These are phyloP conservation scores for Laothoe populi DNA, from an alignment of 2,888 invertebrate species.

Conservation along the genomic window DNA sequence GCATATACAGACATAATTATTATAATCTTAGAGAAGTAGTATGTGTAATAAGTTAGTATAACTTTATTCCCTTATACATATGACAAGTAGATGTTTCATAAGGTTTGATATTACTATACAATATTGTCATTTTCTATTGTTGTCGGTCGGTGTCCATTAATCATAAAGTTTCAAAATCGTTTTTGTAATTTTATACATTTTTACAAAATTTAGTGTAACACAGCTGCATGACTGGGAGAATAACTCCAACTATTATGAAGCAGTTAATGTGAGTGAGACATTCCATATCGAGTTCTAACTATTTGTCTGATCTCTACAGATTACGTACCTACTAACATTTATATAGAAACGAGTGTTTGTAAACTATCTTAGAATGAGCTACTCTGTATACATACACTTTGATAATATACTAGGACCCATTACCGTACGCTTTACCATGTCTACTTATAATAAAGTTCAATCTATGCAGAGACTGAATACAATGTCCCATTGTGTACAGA, in stretches of 20 bases:
- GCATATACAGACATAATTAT: conserved; percentile 78
- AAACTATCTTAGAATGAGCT: neutral
- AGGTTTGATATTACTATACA: conserved; percentile 79
- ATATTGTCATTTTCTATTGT: conserved; percentile 66
- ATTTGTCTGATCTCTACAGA: conserved; percentile 21
- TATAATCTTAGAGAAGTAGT: conserved; percentile 76
- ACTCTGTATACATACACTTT: neutral
- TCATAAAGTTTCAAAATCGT: conserved; percentile 72
- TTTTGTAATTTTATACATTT: conserved; percentile 85
- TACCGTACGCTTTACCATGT: neutral
- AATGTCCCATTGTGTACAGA: neutral
- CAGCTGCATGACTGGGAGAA: conserved; percentile 68
- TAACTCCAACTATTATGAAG: conserved; percentile 65
- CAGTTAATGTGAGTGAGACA: conserved; percentile 79
- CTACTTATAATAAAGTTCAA: neutral
- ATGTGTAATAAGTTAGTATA: conserved; percentile 73
- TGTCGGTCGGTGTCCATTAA: conserved; percentile 65
- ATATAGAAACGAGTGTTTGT: neutral
- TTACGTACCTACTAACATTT: conserved; percentile 19
- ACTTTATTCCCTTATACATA: conserved; percentile 70
- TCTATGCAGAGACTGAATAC: neutral
- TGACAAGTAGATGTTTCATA: conserved; percentile 62
- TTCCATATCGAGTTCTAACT: conserved; percentile 76
- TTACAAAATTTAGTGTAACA: conserved; percentile 78
- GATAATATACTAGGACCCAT: too few species aligned